phyloP scores from a whole-genome alignment of 2,797 vertebrate species.

The Vultur gryphus region DNA sequence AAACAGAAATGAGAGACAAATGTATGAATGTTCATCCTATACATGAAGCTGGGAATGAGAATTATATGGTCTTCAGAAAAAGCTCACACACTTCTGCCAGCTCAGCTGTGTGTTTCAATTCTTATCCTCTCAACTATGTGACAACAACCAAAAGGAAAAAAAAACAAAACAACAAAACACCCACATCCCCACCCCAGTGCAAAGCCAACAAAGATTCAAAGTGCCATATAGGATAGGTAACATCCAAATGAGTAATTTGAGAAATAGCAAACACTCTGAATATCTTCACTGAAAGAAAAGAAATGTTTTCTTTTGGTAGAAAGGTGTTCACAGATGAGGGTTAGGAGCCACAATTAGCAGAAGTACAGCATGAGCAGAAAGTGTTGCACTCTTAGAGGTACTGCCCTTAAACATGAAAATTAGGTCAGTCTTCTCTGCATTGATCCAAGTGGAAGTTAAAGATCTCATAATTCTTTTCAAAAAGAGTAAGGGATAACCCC shows the following conservation, averaged over 20 bases:
- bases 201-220: not conserved
- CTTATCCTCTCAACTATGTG: not conserved
- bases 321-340: not conserved
- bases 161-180: not conserved
- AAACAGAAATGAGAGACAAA: not conserved
- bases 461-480: conserved; percentile 25
- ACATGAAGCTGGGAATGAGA: not conserved
- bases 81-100: not conserved
- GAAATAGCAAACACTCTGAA: not conserved
- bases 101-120: not conserved
- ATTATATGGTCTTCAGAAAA: not conserved
- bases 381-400: not conserved
- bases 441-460: conserved; percentile 31
- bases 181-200: not conserved
- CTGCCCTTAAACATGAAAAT: conserved; percentile 1
- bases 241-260: not conserved
- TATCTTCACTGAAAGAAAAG: not conserved
- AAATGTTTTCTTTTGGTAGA: not conserved
- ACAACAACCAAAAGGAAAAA: not conserved
- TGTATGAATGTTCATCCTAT: not conserved
- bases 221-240: not conserved
- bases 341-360: not conserved
- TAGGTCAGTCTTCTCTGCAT: not conserved
- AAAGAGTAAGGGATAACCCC: conserved; percentile 50
- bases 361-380: not conserved